phyloP scores from a whole-genome alignment of 2,113 vertebrate species.

The Aramus guarauna region DNA sequence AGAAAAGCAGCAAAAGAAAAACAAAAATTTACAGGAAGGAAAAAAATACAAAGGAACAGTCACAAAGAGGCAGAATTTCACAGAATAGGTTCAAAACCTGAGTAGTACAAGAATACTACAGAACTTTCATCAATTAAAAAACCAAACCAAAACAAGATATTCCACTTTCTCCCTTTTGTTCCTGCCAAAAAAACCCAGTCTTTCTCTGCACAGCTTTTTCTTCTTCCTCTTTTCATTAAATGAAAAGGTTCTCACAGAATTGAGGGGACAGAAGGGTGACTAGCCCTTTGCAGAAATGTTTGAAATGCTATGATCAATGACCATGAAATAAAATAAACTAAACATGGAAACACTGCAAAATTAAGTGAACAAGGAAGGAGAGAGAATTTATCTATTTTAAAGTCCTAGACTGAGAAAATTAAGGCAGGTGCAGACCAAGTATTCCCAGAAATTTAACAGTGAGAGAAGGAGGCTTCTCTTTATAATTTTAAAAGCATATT shows the following conservation, averaged over 20 bases:
- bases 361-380: neutral
- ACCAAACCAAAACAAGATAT: neutral
- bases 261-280: neutral
- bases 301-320: constrained; percentile 29
- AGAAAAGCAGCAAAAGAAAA: constrained; percentile 87
- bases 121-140: neutral
- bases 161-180: neutral
- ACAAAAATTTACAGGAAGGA: constrained; percentile 73
- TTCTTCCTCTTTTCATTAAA: neutral
- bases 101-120: neutral
- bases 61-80: constrained; percentile 72
- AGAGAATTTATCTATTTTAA: neutral
- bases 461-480: neutral
- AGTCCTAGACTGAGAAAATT: neutral
- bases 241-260: neutral
- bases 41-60: constrained; percentile 76
- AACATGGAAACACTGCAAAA: neutral
- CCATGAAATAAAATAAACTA: constrained; percentile 11
- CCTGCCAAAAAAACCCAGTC: neutral
- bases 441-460: neutral
- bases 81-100: constrained; percentile 22
- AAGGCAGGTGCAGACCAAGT: neutral
- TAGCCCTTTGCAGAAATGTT: neutral
- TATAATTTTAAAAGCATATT: neutral
- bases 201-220: neutral